Base-by-base conservation (phyloP, 1,140 invertebrate genomes). In the Ephestia elutella region DNA sequence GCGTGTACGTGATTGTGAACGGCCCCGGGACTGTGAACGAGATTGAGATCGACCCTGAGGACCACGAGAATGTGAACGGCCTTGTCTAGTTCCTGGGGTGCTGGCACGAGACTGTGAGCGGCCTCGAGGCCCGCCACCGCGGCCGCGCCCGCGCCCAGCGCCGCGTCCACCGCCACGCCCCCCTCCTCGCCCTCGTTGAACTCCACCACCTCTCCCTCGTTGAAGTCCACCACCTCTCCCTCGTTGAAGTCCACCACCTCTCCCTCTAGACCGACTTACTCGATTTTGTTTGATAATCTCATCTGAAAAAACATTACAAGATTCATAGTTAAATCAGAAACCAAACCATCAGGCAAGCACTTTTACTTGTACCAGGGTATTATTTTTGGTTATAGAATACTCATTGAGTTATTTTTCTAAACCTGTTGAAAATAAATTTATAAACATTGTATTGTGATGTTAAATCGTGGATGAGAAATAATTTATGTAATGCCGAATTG, bases 201-300 rank as follows among this genome's bases (percentile, higher is more conserved):
- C 57, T 20, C 60, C 48, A 1, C 54, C 49, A 7, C 11, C 51
- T 5, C 49, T 25, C 7, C 57, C 51, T 11, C 35, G 48, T 18
- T 54, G 50, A 18, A 9, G 11, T 18, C 74, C 76, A 49, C 78
- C 73, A 44, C 82, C 21, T 25, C 21, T 25, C 2, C 21, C 21
- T 25, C 21, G 21, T 7, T 25, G 30, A n/a, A 62, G 54, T 20
- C 60, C 49, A 0, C 54, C 49, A 4, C 13, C 83, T 70, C 82
- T 66, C 5, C 82, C 81, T 9, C 83, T 75, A 55, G 73, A 71
- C 59, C 80, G 71, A 56, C 76, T 80, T 17, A 68, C 66, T 60
- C 82, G 72, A 53, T 79, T 84, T 56, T 86, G 71, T 68, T 84
- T 72, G 49, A 85, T 87, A 13, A 85, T 87, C 4, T 87, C 84